Evolutionary conservation across 2,113 vertebrate genomes (phyloP), one percentile per base, ranked within the genome.

Genomic region (Antechinus stuartii): DNA sequence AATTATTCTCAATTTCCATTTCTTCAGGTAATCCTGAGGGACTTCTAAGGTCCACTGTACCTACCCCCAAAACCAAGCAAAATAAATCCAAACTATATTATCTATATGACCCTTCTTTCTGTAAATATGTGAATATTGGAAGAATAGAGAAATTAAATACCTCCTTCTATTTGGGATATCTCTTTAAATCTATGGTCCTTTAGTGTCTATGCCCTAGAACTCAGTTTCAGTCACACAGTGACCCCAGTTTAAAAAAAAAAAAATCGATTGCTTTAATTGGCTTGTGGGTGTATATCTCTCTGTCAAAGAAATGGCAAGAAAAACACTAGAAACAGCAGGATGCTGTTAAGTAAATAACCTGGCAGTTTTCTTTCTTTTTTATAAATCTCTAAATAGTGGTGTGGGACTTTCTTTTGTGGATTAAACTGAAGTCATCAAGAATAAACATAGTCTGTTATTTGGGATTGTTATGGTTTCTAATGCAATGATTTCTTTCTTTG

Each of bases 401-500:
- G 91, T 61, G 3, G 30, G 2, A 50, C 23, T 8, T 96, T 46
- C 46, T 89, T 30, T 57, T 84, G 61, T 94, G 89, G 42, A n/a
- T 92, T 19, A 25, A 95, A 54, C 5, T 5, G 92, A 55, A 92
- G 10, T 92, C 50, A 90, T 92, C 94, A 68, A 93, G 35, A 93
- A 91, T 92, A n/a, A 96, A 89, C 90, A 7, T 68, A 57, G 30
- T 90, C 90, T 94, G 92, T 94, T 7, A 53, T 50, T 89, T 93
- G 46, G 94, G 14, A 27, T 8, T 89, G n/a, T 46, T 94, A 49
- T 46, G 61, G 12, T 90, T 14, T 57, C 94, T 91, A 27, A 30
- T 91, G n/a, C n/a, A 95, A 96, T 93, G 35, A n/a, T 92, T 93
- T 54, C 54, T 68, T 94, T 92, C 25, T 42, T 92, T 49, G 89